A percentile compares a stretch with the other conserved stretches of the same genome.
These are phyloP conservation scores for Trichomycterus rosablanca DNA, from an alignment of 2,113 vertebrate species.

Conservation along the genomic window DNA sequence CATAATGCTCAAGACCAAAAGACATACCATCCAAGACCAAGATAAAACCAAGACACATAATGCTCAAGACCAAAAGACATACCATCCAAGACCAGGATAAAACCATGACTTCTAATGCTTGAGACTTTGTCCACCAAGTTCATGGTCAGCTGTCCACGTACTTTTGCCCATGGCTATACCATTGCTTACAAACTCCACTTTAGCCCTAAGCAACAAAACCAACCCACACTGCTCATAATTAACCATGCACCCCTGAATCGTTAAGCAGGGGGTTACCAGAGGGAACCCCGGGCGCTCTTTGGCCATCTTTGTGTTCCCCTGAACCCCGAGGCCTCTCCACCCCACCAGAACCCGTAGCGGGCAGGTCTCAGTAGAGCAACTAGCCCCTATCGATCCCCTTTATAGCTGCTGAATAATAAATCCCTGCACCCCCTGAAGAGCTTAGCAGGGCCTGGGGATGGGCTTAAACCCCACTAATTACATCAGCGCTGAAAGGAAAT, in stretches of 20 bases:
- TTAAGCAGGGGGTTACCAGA: too few relatives aligned
- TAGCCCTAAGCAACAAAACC: not conserved
- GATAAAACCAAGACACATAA: too few relatives aligned
- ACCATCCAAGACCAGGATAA: too few relatives aligned
- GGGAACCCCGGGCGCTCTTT: constrained; percentile 4
- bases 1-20: too few relatives aligned
- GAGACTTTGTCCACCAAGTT: too few relatives aligned
- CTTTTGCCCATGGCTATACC: too few relatives aligned
- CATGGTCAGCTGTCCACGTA: too few relatives aligned
- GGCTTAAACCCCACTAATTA: constrained; percentile 83
- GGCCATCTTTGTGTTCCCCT: constrained; percentile 12
- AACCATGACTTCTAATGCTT: too few relatives aligned
- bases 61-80: too few relatives aligned
- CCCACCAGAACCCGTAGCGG: constrained; percentile 33
- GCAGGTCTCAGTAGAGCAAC: constrained; percentile 58
- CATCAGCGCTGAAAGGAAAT: constrained; percentile 86
- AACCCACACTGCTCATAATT: constrained; percentile 12
- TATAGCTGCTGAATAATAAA: constrained; percentile 75
- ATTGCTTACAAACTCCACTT: too few relatives aligned
- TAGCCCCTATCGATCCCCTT: constrained; percentile 77
- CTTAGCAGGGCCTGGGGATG: constrained; percentile 61
- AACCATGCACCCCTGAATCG: constrained; percentile 1
- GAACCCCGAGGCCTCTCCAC: constrained; percentile 27
- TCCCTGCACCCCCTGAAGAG: constrained; percentile 58
- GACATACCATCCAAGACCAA: too few relatives aligned